These are phyloP conservation scores for Platysternon megacephalum DNA, from an alignment of 2,113 vertebrate species.

Conservation along the genomic window DNA sequence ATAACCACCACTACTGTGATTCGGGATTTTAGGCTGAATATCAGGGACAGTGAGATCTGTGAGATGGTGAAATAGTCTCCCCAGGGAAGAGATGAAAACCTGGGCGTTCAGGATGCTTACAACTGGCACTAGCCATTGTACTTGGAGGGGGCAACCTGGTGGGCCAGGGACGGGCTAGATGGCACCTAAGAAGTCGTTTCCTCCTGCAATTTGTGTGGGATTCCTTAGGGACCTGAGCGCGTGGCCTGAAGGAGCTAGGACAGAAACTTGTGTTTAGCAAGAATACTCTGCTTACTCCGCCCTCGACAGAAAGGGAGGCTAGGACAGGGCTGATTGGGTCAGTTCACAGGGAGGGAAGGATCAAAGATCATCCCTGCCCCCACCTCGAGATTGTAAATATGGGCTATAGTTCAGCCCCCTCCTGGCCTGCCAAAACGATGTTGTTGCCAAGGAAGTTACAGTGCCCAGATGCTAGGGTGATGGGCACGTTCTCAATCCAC, in stretches of 20 bases:
- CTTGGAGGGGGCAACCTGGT: neutral
- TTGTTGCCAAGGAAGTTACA: neutral
- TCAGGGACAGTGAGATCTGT: accelerated
- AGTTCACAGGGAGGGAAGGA: neutral
- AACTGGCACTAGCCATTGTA: neutral
- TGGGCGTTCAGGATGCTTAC: neutral
- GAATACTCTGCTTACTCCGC: neutral
- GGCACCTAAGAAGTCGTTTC: neutral
- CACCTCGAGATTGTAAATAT: neutral
- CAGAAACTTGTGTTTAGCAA: too few species aligned
- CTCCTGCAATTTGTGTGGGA: accelerated
- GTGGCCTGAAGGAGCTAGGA: neutral
- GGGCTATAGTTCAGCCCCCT: neutral
- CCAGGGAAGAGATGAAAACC: neutral
- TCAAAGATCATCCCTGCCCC: neutral
- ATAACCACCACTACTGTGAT: neutral
- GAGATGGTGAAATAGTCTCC: neutral
- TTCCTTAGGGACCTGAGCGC: neutral
- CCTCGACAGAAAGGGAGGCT: neutral
- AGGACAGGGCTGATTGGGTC: neutral
- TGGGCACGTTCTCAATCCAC: neutral
- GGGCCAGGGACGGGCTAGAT: neutral
- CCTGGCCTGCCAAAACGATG: neutral
- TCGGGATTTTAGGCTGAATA: neutral
- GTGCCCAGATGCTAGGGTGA: neutral